These are phyloP conservation scores for Thaleichthys pacificus DNA, from an alignment of 2,797 vertebrate genomes.

Conservation along the genomic window DNA sequence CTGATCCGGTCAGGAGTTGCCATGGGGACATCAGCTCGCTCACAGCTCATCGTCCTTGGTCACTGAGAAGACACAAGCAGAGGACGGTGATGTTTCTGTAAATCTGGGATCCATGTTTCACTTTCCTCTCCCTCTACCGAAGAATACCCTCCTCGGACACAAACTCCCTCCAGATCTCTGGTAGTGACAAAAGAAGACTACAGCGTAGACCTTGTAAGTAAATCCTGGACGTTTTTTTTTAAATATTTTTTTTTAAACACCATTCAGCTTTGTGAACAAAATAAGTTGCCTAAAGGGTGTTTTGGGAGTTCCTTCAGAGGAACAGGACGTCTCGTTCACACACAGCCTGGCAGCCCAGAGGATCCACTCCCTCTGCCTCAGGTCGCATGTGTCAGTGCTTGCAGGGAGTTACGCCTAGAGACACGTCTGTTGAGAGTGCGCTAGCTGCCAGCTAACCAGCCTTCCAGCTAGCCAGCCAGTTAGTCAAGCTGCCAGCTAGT, in stretches of 20 bases:
- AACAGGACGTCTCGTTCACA: not conserved
- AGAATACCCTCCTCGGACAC: not conserved
- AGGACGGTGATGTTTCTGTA: not conserved
- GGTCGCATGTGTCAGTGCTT: conserved; percentile 5
- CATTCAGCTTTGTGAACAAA: not conserved
- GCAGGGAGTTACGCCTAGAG: not conserved
- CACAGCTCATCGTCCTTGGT: conserved; percentile 66
- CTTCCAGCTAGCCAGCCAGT: too few relatives aligned
- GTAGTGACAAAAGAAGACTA: not conserved
- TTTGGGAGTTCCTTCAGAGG: not conserved
- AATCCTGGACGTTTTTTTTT: not conserved
- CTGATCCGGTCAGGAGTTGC: conserved; percentile 19
- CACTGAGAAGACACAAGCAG: conserved; percentile 49
- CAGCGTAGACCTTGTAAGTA: not conserved
- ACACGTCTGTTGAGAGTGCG: not conserved
- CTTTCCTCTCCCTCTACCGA: too few relatives aligned
- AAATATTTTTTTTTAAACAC: not conserved
- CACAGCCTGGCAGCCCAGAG: not conserved
- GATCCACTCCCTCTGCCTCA: not conserved
- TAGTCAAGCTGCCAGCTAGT: too few relatives aligned
- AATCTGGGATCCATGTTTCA: too few relatives aligned
- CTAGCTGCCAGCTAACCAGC: too few relatives aligned
- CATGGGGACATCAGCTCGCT: conserved; percentile 20
- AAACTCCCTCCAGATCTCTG: not conserved
- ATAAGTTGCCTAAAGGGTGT: not conserved